Evolutionary conservation across 1,140 invertebrate genomes (phyloP).

Genomic region (Cherax quadricarinatus): DNA sequence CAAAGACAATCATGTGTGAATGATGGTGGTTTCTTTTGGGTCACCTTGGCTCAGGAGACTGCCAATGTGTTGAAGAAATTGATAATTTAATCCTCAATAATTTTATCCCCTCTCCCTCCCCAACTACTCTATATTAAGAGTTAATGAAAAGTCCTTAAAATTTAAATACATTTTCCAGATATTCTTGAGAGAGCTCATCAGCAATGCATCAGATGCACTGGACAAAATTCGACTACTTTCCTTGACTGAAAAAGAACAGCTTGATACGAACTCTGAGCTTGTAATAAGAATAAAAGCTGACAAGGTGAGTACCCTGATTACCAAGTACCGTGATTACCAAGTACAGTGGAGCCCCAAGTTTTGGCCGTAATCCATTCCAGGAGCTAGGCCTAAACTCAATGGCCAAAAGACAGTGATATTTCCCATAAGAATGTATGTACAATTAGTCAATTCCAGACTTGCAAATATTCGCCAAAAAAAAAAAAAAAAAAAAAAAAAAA

Average conservation of each 20-base stretch:
- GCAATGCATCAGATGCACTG: conserved; percentile 96
- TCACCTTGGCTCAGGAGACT: too few relatives aligned
- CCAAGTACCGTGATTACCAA: not conserved
- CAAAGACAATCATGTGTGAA: too few relatives aligned
- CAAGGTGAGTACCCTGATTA: conserved; percentile 78
- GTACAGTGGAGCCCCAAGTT: too few relatives aligned
- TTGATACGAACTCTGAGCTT: conserved; percentile 89
- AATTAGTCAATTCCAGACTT: not conserved
- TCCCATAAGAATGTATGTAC: not conserved
- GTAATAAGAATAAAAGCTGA: conserved; percentile 97
- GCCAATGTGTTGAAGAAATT: too few relatives aligned
- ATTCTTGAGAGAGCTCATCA: conserved; percentile 97
- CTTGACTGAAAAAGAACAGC: conserved; percentile 88
- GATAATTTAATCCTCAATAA: too few relatives aligned
- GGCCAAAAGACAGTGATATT: not conserved
- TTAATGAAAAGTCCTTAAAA: too few relatives aligned
- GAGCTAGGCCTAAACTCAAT: not conserved
- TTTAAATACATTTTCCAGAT: conserved; percentile 82
- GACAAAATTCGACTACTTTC: conserved; percentile 96
- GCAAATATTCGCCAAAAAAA: too few relatives aligned
- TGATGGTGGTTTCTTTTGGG: too few relatives aligned
- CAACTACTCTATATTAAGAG: too few relatives aligned
- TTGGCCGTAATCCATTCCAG: too few relatives aligned
- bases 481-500: too few relatives aligned
- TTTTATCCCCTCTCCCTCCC: too few relatives aligned